Evolutionary conservation across 1,140 invertebrate genomes (phyloP).

Genomic region (Coelopa frigida): DNA sequence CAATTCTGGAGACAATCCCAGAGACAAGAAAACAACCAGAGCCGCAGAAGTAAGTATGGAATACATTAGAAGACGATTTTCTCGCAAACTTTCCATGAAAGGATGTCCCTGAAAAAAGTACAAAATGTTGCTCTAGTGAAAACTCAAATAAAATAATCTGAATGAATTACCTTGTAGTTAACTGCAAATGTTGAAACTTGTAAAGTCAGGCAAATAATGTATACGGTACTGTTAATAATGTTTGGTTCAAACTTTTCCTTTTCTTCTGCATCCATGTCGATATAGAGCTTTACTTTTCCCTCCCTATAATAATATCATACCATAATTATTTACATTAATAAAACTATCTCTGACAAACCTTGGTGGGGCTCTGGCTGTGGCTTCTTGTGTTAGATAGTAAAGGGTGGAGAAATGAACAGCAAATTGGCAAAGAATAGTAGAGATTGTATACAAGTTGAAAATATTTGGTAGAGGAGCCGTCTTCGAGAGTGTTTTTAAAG

Average conservation of each 20-base stretch:
- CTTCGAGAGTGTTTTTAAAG: slow-evolving; percentile 85
- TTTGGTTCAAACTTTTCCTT: slow-evolving; percentile 86
- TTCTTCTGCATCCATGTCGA: slow-evolving; percentile 56
- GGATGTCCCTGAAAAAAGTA: slow-evolving; percentile 75
- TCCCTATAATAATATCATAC: slow-evolving; percentile 41
- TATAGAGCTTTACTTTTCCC: slow-evolving; percentile 51
- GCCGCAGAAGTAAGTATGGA: slow-evolving; percentile 70
- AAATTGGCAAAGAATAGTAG: slow-evolving; percentile 94
- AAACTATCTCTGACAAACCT: slow-evolving; percentile 60
- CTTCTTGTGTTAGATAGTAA: slow-evolving; percentile 81
- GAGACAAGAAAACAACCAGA: slow-evolving; percentile 67
- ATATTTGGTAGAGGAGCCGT: slow-evolving; percentile 96
- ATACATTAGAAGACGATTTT: slow-evolving; percentile 89
- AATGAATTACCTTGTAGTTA: slow-evolving; percentile 83
- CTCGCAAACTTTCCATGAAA: slow-evolving; percentile 92
- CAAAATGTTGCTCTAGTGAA: slow-evolving; percentile 9
- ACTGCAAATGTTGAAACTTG: slow-evolving; percentile 98
- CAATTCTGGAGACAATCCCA: slow-evolving; percentile 70
- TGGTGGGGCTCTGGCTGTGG: slow-evolving; percentile 56
- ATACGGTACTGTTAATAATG: slow-evolving; percentile 95
- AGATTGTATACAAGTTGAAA: slow-evolving; percentile 95
- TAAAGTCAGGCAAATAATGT: slow-evolving; percentile 93
- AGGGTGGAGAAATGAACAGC: slow-evolving; percentile 89
- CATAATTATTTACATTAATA: slow-evolving; percentile 4
- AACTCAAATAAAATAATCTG: not conserved